Evolutionary conservation across 2,888 invertebrate species (phyloP), one percentile per base, ranked within the genome.

Genomic region (Leptopilina drosophilae): DNA sequence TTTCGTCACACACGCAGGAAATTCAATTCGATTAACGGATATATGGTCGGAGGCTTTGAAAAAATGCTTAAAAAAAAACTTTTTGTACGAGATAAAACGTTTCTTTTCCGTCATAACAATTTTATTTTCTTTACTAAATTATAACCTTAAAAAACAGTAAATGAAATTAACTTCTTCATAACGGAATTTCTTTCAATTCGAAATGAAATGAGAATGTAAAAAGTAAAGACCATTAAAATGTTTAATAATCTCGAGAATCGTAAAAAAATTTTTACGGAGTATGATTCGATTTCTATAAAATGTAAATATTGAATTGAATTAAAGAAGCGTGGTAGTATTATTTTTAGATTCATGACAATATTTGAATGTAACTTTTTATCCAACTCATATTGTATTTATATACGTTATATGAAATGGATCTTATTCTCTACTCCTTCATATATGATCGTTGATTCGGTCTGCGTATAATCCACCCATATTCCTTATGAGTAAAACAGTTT

Each of bases 401-500:
- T 5, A 20, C 20, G 20, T 20, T 20, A 15, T 33, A 33, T 33
- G 33, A 15, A 20, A 62, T 20, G 14, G 62, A 62, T 62, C 62
- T 62, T 62, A 62, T 62, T 8, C 20, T 15, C 15, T 15, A 4
- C 12, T 12, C 5, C 2, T 20, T 20, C 20, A 20, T 5, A 56
- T 56, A 7, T 15, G 59, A 62, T 9, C 62, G 15, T 62, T 20
- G 62, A 62, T 62, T 62, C 20, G 62, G 15, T 15, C 7, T 2
- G 62, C 62, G 62, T 62, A 62, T 20, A 15, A 62, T 20, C 62
- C 62, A 62, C 62, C 62, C 20, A 15, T 15, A 62, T 62, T 62
- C 62, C 62, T 62, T 62, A 62, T 15, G 62, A 62, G 15, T 20
- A 62, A 62, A 62, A 20, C 62, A 62, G 15, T 9, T 20, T 20